These are phyloP conservation scores for Cheilosia scutellata DNA, from an alignment of 2,888 invertebrate genomes.

Conservation along the genomic window DNA sequence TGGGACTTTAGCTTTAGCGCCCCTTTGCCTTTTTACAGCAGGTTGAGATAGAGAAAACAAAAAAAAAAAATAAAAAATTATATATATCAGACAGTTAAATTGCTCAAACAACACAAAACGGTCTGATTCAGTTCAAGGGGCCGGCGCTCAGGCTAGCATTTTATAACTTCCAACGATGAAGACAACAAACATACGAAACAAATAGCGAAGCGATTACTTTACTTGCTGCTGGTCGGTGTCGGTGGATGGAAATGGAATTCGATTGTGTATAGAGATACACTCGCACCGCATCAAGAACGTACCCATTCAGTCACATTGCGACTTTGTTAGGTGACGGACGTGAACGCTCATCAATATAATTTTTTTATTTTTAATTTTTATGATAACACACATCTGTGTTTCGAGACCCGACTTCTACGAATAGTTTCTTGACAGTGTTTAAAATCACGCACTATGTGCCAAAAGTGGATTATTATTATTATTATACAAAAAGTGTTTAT, in stretches of 20 bases:
- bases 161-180: constrained; percentile 8
- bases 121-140: constrained; percentile 60
- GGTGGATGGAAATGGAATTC: constrained; percentile 63
- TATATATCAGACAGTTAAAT: constrained; percentile 33
- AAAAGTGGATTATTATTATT: constrained; percentile 17
- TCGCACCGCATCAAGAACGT: constrained; percentile 63
- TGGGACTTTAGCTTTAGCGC: constrained; percentile 34
- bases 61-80: neutral
- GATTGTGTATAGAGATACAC: constrained; percentile 58
- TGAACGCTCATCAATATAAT: constrained; percentile 71
- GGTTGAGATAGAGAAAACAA: constrained; percentile 38
- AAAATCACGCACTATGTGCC: constrained; percentile 25
- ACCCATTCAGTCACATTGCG: constrained; percentile 78
- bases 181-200: constrained; percentile 13
- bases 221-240: constrained; percentile 23
- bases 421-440: constrained; percentile 16
- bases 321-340: constrained; percentile 80
- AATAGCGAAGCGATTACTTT: constrained; percentile 25
- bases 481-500: constrained; percentile 6
- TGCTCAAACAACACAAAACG: constrained; percentile 23
- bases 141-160: constrained; percentile 50
- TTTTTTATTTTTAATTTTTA: neutral
- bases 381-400: constrained; percentile 65
- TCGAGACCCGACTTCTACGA: constrained; percentile 3
- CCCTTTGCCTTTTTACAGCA: constrained; percentile 55